Evolutionary conservation across 2,113 vertebrate genomes (phyloP), one percentile per base, ranked within the genome.

Genomic region (Indicator indicator): DNA sequence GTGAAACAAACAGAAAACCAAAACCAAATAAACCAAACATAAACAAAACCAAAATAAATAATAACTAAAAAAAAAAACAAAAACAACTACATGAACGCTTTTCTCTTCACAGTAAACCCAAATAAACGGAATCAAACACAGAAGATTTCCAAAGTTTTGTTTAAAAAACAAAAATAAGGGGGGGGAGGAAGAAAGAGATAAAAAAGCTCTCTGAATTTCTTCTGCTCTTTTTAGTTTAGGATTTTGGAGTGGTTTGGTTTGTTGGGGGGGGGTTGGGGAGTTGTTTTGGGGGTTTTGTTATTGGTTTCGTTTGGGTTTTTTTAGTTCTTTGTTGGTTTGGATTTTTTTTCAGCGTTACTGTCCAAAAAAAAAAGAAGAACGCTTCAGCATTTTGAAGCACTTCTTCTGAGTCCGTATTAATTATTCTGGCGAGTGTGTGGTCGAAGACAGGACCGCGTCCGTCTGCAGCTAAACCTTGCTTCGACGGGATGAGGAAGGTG

Each of bases 151-250:
- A 30, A 40, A 28, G 4, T 14, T 89, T 72, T 55, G 3, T 11
- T 33, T 12, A 36, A 10, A 33, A 48, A 48, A 44, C 6, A 42
- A 42, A 44, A 44, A 44, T 44, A 14, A 16, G 42, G 42, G 46
- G 46, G 44, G 44, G 44, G 44, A 16, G 40, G 40, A 42, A 42
- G 12, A 11, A 13, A 42, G 12, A 42, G 40, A 42, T 11, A 27
- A 64, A 28, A 46, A 50, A 30, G 12, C 0, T 10, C 6, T 56
- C 12, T 32, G 27, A 50, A 55, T 63, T 78, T 67, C 63, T 71
- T 60, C 42, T 0, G 0, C 24, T 9, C 5, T 30, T 5, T 56
- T 17, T 56, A 28, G 54, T 16, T 55, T 8, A 12, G 50, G 50
- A 21, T 12, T 23, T 50, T 50, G 21, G 50, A 6, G 9, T 7